Evolutionary conservation across 2,113 vertebrate species (phyloP), one percentile per base, ranked within the genome.

Genomic region (Triplophysa rosa): DNA sequence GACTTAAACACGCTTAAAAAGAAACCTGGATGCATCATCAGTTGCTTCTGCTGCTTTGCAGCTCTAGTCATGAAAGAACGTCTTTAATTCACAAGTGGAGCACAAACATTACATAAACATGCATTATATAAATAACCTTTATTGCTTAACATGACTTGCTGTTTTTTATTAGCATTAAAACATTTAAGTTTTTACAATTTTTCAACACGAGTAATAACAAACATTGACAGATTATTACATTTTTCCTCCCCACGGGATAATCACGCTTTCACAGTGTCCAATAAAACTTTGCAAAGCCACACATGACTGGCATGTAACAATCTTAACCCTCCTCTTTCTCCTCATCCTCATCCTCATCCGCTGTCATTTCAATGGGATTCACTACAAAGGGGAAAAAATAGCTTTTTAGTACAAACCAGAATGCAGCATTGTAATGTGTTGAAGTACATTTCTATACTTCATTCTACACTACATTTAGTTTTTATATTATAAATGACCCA

Each of bases 281-380:
- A 58, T 24, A 21, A 17, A 65, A 40, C 58, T 42, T 24, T 40
- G 19, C 19, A 11, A 56, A 66, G 24, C 49, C 10, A 58, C 54
- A 58, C 9, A 26, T 26, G 2, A 2, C 8, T 29, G 3, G 1
- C 7, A 29, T 12, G 52, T 37, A 21, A 65, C n/a, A 19, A 77
- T 76, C 61, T 21, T 65, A 19, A 65, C 12, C 26, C 29, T 75
- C 59, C 16, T 74, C 37, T n/a, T 74, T n/a, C 0, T 37, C 33
- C 0, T 37, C 33, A 6, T 37, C 33, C 0, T 37, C 33, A 6
- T 70, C 81, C 1, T 77, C 79, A 5, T 17, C 69, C 21, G 70
- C 81, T 2, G 23, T 23, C 13, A 67, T 70, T 76, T 83, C 84
- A 65, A 77, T 78, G 12, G 81, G 75, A 67, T 85, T 83, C 61